These are phyloP conservation scores for Vultur gryphus DNA, from an alignment of 2,797 vertebrate genomes.

Conservation along the genomic window DNA sequence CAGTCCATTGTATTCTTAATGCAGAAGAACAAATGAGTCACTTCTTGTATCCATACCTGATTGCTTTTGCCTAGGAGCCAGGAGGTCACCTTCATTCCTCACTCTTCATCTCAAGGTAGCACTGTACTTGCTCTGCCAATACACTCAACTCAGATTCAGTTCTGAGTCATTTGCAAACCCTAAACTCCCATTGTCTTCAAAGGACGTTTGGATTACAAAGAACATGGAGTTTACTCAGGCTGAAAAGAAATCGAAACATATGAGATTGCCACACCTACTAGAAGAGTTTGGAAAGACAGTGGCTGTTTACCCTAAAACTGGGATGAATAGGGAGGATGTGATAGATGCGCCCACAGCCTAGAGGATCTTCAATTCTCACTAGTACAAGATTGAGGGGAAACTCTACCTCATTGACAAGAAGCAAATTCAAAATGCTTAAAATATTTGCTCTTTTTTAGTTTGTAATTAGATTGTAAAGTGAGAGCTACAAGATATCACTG, in stretches of 20 bases:
- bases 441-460: neutral
- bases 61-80: slow-evolving; percentile 15
- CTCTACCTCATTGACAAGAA: neutral
- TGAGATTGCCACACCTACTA: neutral
- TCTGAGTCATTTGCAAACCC: slow-evolving; percentile 50
- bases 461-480: neutral
- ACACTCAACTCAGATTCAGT: slow-evolving; percentile 9
- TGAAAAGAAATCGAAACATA: slow-evolving; percentile 23
- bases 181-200: slow-evolving; percentile 54
- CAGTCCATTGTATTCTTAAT: neutral
- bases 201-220: slow-evolving; percentile 44
- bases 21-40: slow-evolving; percentile 29
- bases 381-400: neutral
- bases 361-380: neutral
- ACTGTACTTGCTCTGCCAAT: neutral
- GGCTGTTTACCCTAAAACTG: neutral
- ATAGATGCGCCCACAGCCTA: neutral
- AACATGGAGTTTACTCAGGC: neutral
- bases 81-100: slow-evolving; percentile 31
- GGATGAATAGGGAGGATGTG: neutral
- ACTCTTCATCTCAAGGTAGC: neutral
- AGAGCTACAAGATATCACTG: neutral
- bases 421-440: neutral
- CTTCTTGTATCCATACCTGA: slow-evolving; percentile 4
- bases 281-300: neutral